These are phyloP conservation scores for Microctonus brassicae DNA, from an alignment of 2,888 invertebrate species.

Conservation along the genomic window DNA sequence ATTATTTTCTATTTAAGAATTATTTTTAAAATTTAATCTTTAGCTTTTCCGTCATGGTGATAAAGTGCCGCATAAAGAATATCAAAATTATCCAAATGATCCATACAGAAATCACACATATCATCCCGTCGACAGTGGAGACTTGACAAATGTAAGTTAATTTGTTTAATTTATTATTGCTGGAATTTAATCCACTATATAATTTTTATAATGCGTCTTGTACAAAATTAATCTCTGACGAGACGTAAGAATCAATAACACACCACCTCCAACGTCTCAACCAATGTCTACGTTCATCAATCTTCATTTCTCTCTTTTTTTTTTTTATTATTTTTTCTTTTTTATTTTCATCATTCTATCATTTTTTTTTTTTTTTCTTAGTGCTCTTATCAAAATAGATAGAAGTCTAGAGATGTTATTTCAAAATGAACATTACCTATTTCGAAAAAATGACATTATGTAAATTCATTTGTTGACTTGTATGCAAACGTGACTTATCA, in stretches of 20 bases:
- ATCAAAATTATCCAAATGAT: conserved; percentile 72
- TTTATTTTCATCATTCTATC: background rate
- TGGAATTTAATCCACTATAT: background rate
- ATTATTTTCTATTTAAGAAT: conserved; percentile 16
- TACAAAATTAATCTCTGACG: background rate
- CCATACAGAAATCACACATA: conserved; percentile 68
- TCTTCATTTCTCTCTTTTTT: background rate
- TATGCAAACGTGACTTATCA: background rate
- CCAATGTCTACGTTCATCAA: background rate
- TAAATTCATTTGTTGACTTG: background rate
- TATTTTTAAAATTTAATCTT: conserved; percentile 40
- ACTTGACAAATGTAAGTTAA: conserved; percentile 71
- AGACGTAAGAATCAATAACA: conserved; percentile 4
- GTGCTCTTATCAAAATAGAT: background rate
- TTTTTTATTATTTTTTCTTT: background rate
- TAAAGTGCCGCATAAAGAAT: conserved; percentile 72
- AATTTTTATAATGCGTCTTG: background rate
- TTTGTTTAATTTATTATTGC: background rate
- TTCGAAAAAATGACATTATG: too few species aligned
- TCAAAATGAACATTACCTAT: too few species aligned
- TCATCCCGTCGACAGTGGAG: conserved; percentile 72
- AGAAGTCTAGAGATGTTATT: background rate
- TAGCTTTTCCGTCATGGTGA: conserved; percentile 76
- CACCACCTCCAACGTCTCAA: background rate
- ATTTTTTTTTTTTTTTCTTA: background rate